Evolutionary conservation across 2,113 vertebrate species (phyloP).

Genomic region (Pituophis catenifer): DNA sequence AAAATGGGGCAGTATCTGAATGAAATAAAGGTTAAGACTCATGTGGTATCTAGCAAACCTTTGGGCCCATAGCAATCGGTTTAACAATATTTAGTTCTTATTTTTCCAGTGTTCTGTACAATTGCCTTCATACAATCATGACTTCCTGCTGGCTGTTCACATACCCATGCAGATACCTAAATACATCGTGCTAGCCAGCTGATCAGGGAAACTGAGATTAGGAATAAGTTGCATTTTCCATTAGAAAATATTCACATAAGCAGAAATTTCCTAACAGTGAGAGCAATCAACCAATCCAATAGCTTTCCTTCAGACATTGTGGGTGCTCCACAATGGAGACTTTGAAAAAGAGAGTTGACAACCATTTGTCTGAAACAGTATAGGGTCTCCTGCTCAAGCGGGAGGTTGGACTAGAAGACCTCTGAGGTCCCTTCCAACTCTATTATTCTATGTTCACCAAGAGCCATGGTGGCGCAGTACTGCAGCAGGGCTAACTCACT

Average conservation of each 20-base stretch:
- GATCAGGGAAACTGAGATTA: neutral
- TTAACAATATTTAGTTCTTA: neutral
- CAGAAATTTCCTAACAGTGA: too few species aligned
- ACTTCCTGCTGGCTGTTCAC: neutral
- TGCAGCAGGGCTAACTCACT: too few species aligned
- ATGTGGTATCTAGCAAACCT: neutral
- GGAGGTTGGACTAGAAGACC: too few species aligned
- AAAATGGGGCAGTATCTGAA: neutral
- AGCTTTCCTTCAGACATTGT: too few species aligned
- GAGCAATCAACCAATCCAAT: too few species aligned
- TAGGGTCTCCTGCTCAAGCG: too few species aligned
- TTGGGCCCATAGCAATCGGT: neutral
- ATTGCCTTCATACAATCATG: neutral
- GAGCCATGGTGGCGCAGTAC: too few species aligned
- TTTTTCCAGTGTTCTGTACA: neutral
- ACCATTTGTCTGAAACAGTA: too few species aligned
- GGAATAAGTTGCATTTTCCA: neutral
- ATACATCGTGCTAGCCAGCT: neutral
- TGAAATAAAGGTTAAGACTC: neutral
- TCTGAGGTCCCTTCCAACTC: too few species aligned
- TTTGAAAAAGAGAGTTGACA: too few species aligned
- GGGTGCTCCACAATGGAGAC: too few species aligned
- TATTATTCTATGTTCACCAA: too few species aligned
- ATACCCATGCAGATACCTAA: neutral
- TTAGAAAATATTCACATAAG: neutral